Conservation (phyloP, 2,888 invertebrate genomes). For the Zelleria hepariella region DNA sequence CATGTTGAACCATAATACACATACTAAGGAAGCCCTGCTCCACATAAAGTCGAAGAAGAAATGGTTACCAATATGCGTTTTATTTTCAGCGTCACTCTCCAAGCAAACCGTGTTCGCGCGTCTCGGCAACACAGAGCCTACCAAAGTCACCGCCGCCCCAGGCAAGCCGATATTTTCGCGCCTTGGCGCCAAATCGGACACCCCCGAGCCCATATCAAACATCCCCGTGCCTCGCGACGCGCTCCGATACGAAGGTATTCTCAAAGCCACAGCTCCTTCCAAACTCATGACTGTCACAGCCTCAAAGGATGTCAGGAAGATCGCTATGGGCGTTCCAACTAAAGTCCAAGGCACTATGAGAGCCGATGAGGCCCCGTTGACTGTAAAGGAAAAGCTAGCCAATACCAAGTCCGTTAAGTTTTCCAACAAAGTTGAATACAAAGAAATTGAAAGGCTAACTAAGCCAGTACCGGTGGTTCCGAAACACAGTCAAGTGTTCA, state of each 20-base stretch:
- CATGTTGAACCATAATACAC: too few species aligned
- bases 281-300: slow-evolving; percentile 49
- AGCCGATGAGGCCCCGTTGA: slow-evolving; percentile 55
- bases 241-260: slow-evolving; percentile 60
- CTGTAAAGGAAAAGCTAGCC: slow-evolving; percentile 52
- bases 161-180: slow-evolving; percentile 52
- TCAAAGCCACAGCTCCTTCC: slow-evolving; percentile 37
- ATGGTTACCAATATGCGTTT: too few species aligned
- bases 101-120: slow-evolving; percentile 55
- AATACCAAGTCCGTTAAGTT: slow-evolving; percentile 61
- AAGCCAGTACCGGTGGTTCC: slow-evolving; percentile 12
- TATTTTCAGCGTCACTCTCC: slow-evolving; percentile 12
- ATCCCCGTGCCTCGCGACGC: slow-evolving; percentile 50
- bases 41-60: too few species aligned
- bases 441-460: slow-evolving; percentile 43
- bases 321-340: slow-evolving; percentile 26
- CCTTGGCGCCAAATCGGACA: slow-evolving; percentile 41
- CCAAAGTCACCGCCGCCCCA: slow-evolving; percentile 14
- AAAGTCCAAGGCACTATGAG: slow-evolving; percentile 39
- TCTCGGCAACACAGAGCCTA: slow-evolving; percentile 43
- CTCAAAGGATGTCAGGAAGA: slow-evolving; percentile 38
- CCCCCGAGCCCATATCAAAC: slow-evolving; percentile 9
- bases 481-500: slow-evolving; percentile 41
- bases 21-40: too few species aligned
- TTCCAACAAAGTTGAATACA: slow-evolving; percentile 54